Base-by-base conservation (phyloP, 92 coral and sea anemone genomes). In the Zoanthus sociatus region DNA sequence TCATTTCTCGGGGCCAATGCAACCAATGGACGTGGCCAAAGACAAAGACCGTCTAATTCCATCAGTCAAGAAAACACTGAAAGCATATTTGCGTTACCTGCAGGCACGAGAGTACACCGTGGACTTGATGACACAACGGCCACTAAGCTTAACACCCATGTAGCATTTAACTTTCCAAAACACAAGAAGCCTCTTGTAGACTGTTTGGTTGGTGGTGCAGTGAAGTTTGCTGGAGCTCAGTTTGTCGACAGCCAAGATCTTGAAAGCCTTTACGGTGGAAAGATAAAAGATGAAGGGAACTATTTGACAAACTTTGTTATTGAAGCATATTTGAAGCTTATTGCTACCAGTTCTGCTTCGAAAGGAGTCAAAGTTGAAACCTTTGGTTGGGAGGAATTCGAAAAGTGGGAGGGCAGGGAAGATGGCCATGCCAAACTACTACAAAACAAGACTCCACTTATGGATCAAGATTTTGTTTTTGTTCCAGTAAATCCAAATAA, bases 161-260 rank as follows among this genome's bases (percentile, higher is more conserved):
- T 72, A 83, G 42, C 58, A 70, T 89, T 76, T 56, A 82, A 42
- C 60, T 31, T 72, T 48, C 91, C 71, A 83, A 42, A 55, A 84
- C 64, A 76, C 88, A 89, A 60, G 76, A 76, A 75, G 74, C 88
- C 88, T n/a, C 88, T 83, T 83, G 77, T 89, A 32, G 63, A 89
- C 74, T 85, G 90, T 84, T 78, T 86, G 78, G 70, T 89, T 83
- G 58, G 76, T 75, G 84, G 88, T 83, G n/a, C 91, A 18, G 91
- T 89, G 50, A 73, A 75, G 71, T 82, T 88, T 44, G 48, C 37
- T 13, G 79, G 73, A 69, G 73, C 81, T 48, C 71, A 32, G 13
- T 12, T 30, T 15, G 60, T 83, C 42, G 88, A 88, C 26, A 46
- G 63, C 55, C 53, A 83, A 18, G 91, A 83, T 83, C 88, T 76